Conservation (phyloP, 2,797 vertebrate genomes). For the Heterohyrax brucei region DNA sequence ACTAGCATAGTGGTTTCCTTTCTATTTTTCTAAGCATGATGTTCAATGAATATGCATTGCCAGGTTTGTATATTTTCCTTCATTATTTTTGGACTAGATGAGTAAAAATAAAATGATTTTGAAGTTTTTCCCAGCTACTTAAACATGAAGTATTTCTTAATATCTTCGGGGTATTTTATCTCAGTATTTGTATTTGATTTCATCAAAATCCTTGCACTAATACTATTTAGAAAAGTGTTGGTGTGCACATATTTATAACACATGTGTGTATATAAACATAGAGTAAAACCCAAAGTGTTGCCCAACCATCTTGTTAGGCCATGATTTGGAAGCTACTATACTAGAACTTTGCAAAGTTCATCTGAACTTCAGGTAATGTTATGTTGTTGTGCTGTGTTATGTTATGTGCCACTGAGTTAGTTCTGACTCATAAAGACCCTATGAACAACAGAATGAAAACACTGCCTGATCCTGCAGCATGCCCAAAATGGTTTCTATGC, state of each 20-base stretch:
- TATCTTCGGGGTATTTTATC: constrained; percentile 1
- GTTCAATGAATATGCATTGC: not conserved
- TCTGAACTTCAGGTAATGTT: not conserved
- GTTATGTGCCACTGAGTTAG: too few relatives aligned
- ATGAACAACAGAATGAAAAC: too few relatives aligned
- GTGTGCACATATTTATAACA: not conserved
- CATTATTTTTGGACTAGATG: not conserved
- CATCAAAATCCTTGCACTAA: not conserved
- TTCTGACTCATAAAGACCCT: too few relatives aligned
- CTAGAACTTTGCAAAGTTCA: not conserved
- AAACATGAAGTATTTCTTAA: constrained; percentile 23
- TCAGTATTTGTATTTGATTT: not conserved
- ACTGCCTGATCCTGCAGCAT: too few relatives aligned
- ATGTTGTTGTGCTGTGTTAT: too few relatives aligned
- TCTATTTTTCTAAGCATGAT: not conserved
- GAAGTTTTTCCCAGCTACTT: not conserved
- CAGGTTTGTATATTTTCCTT: not conserved
- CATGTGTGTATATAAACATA: fast-evolving
- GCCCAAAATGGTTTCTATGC: too few relatives aligned
- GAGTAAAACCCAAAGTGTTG: not conserved
- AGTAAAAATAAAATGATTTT: constrained; percentile 24
- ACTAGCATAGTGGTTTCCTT: not conserved
- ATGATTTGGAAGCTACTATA: not conserved
- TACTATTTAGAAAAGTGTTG: not conserved
- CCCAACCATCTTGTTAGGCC: not conserved